Evolutionary conservation across 2,113 vertebrate species (phyloP).

Genomic region (Hyperopisus bebe): DNA sequence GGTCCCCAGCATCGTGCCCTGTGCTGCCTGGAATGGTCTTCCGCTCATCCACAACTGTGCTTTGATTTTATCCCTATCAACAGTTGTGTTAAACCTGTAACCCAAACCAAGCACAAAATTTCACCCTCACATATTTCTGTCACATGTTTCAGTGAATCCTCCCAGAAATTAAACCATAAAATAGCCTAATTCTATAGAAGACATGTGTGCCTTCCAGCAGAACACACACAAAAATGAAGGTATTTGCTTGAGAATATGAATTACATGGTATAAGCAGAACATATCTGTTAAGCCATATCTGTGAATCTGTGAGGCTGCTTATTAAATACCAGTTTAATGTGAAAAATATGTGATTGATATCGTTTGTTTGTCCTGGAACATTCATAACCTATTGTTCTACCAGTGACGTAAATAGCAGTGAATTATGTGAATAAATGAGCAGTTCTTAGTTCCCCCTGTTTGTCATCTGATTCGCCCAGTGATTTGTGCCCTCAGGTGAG

Average conservation of each 20-base stretch:
- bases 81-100: background rate
- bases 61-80: background rate
- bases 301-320: background rate
- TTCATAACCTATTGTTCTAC: background rate
- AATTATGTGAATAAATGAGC: background rate
- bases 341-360: background rate
- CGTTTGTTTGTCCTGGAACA: background rate
- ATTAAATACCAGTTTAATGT: background rate
- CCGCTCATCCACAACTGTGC: background rate
- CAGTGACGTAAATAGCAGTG: background rate
- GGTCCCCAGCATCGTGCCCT: background rate
- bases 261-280: background rate
- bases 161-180: background rate
- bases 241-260: background rate
- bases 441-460: background rate
- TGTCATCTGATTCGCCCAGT: background rate
- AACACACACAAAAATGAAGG: background rate
- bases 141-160: background rate
- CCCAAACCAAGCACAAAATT: background rate
- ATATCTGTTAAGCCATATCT: background rate
- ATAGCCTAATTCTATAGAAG: background rate
- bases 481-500: background rate
- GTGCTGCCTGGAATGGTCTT: background rate
- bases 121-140: background rate
- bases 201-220: background rate